Base-by-base conservation (phyloP, 2,888 invertebrate genomes). In the Drosophila borealis region DNA sequence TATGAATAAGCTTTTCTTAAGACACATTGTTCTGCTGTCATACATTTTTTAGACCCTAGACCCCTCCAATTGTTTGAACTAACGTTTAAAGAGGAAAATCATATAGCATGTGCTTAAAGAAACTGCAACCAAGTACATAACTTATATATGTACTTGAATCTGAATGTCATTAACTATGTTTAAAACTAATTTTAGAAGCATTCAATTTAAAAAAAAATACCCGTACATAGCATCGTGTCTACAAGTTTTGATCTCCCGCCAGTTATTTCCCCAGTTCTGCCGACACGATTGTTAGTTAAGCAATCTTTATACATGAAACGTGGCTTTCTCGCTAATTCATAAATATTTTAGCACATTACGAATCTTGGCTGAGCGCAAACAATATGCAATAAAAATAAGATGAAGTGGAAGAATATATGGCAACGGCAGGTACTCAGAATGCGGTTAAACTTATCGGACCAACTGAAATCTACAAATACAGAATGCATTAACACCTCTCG, bases 401-500 rank as follows among this genome's bases (percentile, higher is more conserved):
- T 46, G 70, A 39, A 60, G 19, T 33, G 25, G 25, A 36, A 45
- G 21, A 49, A 37, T 17, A 42, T 39, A 39, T 17, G 17, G 45
- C 36, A 53, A 45, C 41, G 19, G 17, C 60, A 61, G 19, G 44
- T 55, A 59, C 36, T 37, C 42, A 21, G 53, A 71, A 70, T 42
- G 36, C 51, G 45, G 34, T 51, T 74, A 34, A 45, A 60, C 61
- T 76, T 67, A 80, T 86, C 67, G 53, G 68, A 48, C 67, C 57
- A 56, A 60, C 54, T 63, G 29, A 62, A 61, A 77, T 73, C 80
- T 64, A 76, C 61, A 66, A 60, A 69, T 72, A 60, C 70, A 69
- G 61, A 89, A 84, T 70, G 79, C 79, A 74, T 81, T 78, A 71
- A 87, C 85, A 89, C 82, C 85, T 81, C 59, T 67, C 70, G 46